Conservation (phyloP, 2,888 invertebrate species). For the Andricus quercusramuli region DNA sequence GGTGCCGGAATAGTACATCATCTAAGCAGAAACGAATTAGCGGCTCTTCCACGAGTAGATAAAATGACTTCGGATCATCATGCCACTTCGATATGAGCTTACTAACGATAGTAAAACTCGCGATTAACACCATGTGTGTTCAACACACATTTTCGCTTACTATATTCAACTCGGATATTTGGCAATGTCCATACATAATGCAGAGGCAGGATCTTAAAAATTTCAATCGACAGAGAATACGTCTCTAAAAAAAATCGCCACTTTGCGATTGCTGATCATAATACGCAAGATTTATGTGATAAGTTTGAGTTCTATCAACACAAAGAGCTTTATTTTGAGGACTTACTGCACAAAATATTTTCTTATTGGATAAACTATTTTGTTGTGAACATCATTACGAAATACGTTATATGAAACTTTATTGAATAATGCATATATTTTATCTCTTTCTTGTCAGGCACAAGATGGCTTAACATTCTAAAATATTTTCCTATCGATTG, state of each 20-base stretch:
- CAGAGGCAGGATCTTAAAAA: constrained; percentile 23
- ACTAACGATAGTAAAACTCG: constrained; percentile 47
- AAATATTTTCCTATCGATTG: constrained; percentile 25
- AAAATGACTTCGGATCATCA: constrained; percentile 65
- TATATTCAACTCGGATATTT: constrained; percentile 42
- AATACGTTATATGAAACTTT: neutral
- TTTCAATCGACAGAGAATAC: neutral
- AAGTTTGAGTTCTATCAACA: constrained; percentile 25
- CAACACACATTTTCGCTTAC: constrained; percentile 23
- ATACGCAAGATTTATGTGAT: constrained; percentile 31
- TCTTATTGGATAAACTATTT: constrained; percentile 32
- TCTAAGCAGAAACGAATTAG: constrained; percentile 80
- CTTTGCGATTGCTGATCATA: neutral
- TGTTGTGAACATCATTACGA: constrained; percentile 10
- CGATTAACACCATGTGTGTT: constrained; percentile 52
- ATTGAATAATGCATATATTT: constrained; percentile 7
- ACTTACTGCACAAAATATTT: constrained; percentile 33
- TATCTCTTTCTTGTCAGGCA: constrained; percentile 36
- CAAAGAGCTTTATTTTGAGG: constrained; percentile 37
- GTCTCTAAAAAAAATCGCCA: neutral
- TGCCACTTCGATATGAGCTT: constrained; percentile 76
- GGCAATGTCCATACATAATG: constrained; percentile 11
- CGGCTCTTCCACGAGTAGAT: constrained; percentile 68
- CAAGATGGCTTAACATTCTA: constrained; percentile 32
- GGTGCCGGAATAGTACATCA: constrained; percentile 85